Conservation (phyloP, 2,113 vertebrate species). For the Tachysurus vachellii region DNA sequence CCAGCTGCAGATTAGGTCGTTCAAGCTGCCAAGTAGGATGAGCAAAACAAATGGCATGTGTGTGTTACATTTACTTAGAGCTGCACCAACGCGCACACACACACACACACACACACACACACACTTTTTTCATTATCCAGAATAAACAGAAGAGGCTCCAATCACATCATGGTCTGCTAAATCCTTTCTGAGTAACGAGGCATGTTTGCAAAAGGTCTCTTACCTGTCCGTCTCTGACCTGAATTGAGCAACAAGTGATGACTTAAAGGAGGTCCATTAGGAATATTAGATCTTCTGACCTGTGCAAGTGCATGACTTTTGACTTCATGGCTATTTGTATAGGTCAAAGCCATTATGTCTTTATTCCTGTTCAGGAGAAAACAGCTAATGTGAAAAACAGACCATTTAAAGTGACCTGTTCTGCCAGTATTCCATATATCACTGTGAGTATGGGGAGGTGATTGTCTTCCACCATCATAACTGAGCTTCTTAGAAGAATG, state of each 20-base stretch:
- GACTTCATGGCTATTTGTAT: conserved; percentile 68
- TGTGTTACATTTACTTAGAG: conserved; percentile 52
- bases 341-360: conserved; percentile 39
- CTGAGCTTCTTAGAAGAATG: neutral
- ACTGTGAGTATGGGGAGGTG: neutral
- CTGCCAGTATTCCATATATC: neutral
- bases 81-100: conserved; percentile 3
- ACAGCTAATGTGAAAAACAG: neutral
- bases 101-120: neutral
- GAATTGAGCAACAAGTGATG: conserved; percentile 58
- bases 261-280: conserved; percentile 58
- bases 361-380: neutral
- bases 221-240: conserved; percentile 59
- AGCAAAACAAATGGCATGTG: conserved; percentile 50
- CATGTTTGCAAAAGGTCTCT: conserved; percentile 60
- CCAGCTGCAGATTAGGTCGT: conserved; percentile 35
- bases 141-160: conserved; percentile 46
- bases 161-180: conserved; percentile 50
- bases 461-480: neutral
- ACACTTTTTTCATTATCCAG: conserved; percentile 49
- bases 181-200: conserved; percentile 57
- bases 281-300: conserved; percentile 63
- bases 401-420: neutral
- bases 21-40: conserved; percentile 38
- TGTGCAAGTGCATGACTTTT: conserved; percentile 70